Conservation (phyloP, 2,113 vertebrate genomes). For the Oryctolagus cuniculus region DNA sequence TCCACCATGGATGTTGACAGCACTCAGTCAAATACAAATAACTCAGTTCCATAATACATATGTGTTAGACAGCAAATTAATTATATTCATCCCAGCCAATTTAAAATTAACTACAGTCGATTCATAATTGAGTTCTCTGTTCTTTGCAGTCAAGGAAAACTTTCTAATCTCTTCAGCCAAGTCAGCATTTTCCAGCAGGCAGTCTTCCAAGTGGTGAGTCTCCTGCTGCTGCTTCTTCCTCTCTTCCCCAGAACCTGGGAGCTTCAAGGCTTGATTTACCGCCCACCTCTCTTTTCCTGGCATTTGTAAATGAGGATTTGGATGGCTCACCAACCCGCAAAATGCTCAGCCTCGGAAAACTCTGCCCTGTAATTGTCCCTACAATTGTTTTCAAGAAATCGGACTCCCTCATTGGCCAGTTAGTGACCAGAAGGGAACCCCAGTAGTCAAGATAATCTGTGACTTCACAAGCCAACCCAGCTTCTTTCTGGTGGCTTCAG, state of each 20-base stretch:
- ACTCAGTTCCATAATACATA: too few relatives aligned
- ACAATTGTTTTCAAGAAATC: background rate
- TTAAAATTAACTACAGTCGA: background rate
- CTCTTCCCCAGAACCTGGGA: background rate
- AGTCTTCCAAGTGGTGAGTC: background rate
- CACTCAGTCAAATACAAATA: background rate
- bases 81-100: background rate
- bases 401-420: background rate
- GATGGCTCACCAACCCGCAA: background rate
- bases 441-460: background rate
- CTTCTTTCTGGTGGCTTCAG: background rate
- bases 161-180: background rate
- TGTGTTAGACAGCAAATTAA: background rate
- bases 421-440: background rate
- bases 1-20: background rate
- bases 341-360: background rate
- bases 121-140: background rate
- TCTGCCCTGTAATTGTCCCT: background rate
- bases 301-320: background rate
- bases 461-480: background rate
- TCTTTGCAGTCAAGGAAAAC: background rate
- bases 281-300: background rate
- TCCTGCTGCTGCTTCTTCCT: background rate
- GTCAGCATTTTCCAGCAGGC: background rate
- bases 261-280: background rate